Percentiles rank a stretch among this genome's conserved stretches.
phyloP scores from a whole-genome alignment of 2,113 vertebrate species.

The Lepisosteus osseus region DNA sequence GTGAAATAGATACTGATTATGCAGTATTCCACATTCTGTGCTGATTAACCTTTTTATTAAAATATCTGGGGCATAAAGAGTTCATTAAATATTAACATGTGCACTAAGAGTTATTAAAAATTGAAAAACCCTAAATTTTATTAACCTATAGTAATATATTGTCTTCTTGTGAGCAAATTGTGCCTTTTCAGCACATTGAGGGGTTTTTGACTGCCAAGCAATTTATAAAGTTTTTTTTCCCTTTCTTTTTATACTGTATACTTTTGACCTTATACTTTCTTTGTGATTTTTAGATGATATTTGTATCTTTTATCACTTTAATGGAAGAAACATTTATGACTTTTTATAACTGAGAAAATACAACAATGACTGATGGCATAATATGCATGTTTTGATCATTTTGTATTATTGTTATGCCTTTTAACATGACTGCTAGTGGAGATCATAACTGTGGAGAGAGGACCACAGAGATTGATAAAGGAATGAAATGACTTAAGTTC shows the following conservation, averaged over 20 bases:
- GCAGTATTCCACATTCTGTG: conserved; percentile 51
- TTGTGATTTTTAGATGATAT: conserved; percentile 1
- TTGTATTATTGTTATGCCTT: background rate
- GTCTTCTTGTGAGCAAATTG: conserved; percentile 46
- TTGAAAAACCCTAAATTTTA: conserved; percentile 67
- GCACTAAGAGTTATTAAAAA: conserved; percentile 67
- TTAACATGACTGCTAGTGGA: too few species aligned
- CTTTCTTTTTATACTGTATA: conserved; percentile 58
- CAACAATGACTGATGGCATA: conserved; percentile 27
- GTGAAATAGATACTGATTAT: conserved; percentile 45
- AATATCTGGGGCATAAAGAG: conserved; percentile 68
- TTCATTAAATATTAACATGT: conserved; percentile 72
- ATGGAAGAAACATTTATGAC: conserved; percentile 54
- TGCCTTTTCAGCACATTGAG: conserved; percentile 59
- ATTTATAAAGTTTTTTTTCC: conserved; percentile 54
- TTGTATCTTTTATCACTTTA: conserved; percentile 40
- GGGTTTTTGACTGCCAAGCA: conserved; percentile 60
- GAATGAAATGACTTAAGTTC: too few species aligned
- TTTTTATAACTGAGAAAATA: conserved; percentile 58
- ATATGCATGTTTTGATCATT: conserved; percentile 35
- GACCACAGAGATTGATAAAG: too few species aligned
- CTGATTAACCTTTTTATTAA: conserved; percentile 70
- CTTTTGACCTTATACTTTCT: conserved; percentile 70
- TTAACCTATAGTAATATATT: conserved; percentile 67
- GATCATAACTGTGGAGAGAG: too few species aligned